A percentile compares a stretch with the other conserved stretches of the same genome.
phyloP scores from a whole-genome alignment of 2,888 invertebrate species.

The Bugula neritina region DNA sequence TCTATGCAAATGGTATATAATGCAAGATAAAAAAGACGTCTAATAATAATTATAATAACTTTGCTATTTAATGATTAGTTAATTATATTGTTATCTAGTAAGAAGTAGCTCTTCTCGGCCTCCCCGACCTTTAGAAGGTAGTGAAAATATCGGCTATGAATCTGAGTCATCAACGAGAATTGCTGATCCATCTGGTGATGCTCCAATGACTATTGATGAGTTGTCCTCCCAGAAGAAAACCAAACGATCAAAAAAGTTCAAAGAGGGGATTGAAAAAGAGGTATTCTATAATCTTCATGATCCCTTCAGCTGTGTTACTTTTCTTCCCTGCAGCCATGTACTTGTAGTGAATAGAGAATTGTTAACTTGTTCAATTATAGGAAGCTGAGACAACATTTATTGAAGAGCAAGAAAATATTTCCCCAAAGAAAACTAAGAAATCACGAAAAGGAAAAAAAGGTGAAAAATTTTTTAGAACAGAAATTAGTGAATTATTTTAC shows the following conservation, averaged over 20 bases:
- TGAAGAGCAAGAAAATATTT: slow-evolving; percentile 18
- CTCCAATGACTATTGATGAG: slow-evolving; percentile 21
- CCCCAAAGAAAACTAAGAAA: neutral
- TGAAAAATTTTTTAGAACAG: no score
- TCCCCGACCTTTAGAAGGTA: neutral
- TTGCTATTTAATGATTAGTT: no score
- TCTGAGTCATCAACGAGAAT: neutral
- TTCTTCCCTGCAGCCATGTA: neutral
- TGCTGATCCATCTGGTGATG: neutral
- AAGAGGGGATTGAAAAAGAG: slow-evolving; percentile 9
- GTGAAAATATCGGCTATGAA: slow-evolving; percentile 6
- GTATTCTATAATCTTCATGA: neutral
- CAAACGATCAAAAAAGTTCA: slow-evolving; percentile 1
- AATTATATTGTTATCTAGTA: neutral
- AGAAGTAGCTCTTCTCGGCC: neutral
- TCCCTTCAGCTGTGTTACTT: neutral
- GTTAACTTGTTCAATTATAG: neutral
- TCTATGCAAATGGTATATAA: no score
- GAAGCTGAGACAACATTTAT: slow-evolving; percentile 20
- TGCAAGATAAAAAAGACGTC: no score
- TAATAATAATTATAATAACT: no score
- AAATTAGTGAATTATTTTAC: no score
- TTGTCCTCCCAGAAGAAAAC: neutral
- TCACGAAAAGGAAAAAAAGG: neutral
- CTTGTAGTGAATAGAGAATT: no score